phyloP scores from a whole-genome alignment of 2,888 invertebrate genomes.

The Machimus atricapillus region DNA sequence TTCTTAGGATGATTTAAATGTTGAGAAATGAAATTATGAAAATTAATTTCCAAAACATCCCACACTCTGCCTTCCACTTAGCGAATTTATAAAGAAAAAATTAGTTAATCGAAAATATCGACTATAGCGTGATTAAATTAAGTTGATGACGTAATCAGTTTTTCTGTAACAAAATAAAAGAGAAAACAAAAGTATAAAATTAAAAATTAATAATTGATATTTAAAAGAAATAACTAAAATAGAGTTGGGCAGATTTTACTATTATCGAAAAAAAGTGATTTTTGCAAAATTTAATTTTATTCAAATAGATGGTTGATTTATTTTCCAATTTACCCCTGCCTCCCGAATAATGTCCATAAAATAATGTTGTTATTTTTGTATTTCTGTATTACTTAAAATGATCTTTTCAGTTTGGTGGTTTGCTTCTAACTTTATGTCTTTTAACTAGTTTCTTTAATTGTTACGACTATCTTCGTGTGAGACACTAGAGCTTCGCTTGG shows the following conservation, averaged over 20 bases:
- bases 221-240: background rate
- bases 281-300: background rate
- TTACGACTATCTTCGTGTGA: slow-evolving; percentile 48
- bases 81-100: background rate
- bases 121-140: background rate
- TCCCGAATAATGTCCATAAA: background rate
- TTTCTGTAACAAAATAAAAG: background rate
- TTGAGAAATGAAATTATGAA: background rate
- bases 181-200: background rate
- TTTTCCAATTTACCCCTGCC: background rate
- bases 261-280: background rate
- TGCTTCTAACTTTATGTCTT: background rate
- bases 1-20: background rate
- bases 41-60: background rate
- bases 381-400: background rate
- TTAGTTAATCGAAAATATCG: background rate
- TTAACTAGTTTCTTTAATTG: background rate
- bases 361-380: slow-evolving; percentile 25
- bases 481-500: slow-evolving; percentile 48
- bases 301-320: too few species aligned
- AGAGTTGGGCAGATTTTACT: too few species aligned
- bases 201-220: background rate
- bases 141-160: background rate
- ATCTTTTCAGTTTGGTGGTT: background rate
- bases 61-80: background rate